These are phyloP conservation scores for Leptopilina boulardi DNA, from an alignment of 1,140 invertebrate species.

Conservation along the genomic window DNA sequence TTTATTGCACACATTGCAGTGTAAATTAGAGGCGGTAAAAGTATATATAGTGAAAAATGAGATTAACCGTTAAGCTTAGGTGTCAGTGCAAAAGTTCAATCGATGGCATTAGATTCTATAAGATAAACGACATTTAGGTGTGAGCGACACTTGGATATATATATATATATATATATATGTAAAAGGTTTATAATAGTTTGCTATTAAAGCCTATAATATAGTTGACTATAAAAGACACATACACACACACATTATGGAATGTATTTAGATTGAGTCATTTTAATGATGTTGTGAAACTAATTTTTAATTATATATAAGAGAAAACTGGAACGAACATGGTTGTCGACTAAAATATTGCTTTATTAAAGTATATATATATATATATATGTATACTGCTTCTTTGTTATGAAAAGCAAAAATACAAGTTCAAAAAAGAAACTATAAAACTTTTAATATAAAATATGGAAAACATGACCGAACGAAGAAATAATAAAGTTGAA, in stretches of 20 bases:
- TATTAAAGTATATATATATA: no score
- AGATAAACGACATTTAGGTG: conserved; percentile 20
- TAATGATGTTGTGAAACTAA: background rate
- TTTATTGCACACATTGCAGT: conserved; percentile 17
- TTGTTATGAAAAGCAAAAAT: no score
- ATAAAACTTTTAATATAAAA: no score
- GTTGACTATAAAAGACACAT: no score
- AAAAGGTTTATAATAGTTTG: background rate
- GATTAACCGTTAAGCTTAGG: conserved; percentile 16
- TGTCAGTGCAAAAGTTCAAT: conserved; percentile 20
- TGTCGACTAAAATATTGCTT: no score
- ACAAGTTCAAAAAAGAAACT: no score
- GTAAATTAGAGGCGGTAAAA: conserved; percentile 15
- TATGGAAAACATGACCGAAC: no score
- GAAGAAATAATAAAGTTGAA: no score
- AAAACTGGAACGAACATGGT: background rate
- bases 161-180: no score
- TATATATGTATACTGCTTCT: no score
- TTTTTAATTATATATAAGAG: background rate
- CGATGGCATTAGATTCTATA: conserved; percentile 19
- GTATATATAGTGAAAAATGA: background rate
- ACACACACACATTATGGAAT: background rate
- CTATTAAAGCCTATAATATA: no score
- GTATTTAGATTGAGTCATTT: background rate
- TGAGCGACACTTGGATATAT: background rate